Base-by-base conservation (phyloP, 1,140 invertebrate species). In the Drosophila ambigua region DNA sequence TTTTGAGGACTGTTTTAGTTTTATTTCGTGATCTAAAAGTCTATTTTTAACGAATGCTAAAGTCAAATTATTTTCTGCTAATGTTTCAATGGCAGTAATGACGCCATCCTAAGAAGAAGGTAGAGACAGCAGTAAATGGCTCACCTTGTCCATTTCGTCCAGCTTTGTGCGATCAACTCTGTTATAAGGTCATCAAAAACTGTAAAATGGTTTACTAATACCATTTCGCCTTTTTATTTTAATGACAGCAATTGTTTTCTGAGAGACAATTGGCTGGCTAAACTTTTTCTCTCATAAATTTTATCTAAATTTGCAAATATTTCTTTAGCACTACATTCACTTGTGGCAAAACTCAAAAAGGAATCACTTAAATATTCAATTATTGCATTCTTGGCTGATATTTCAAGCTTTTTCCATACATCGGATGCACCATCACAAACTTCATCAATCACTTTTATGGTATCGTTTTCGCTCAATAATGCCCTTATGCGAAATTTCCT, bases 71-170 rank as follows among this genome's bases (percentile, higher is more conserved):
- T 91, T 77, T 62, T 90, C 80, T 3, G 77, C 55, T 31, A 92
- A 60, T 11, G 92, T 92, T 83, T 93, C 90, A 7, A 93, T 81
- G 20, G 92, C 91, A 31, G 91, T 92, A n/a, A n/a, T 73, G n/a
- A 92, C 72, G 5, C 66, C 72, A 62, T 92, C 88, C 62, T 90
- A 92, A 16, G 41, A 50, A 48, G 69, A 52, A 11, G 92, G 90
- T 46, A 92, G 57, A 39, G 84, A 90, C 0, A 91, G 50, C 11
- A 92, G 66, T 51, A 92, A 75, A 74, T 92, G 88, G 31, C 75
- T 83, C 7, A 92, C 69, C 55, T 83, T 87, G 49, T 90, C 75
- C n/a, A 53, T 74, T 50, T 92, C 91, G 46, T 92, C 81, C 20
- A 92, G 35, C 73, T 90, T 88, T 3, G 48, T 24, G 23, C 46